Evolutionary conservation across 2,113 vertebrate species (phyloP).

Genomic region (chimpanzee (Pan troglodytes)): NHGRI_mPanTro3-v2.1_pri NC_072398.2:4126001-4126500

Average conservation of each 20-base stretch:
- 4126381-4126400: neutral
- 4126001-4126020: neutral
- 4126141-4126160: neutral
- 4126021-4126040: neutral
- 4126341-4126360: neutral
- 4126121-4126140: neutral
- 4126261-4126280: neutral
- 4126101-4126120: neutral
- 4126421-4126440: neutral
- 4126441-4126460: neutral
- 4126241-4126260: neutral
- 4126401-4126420: neutral
- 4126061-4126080: neutral
- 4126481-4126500: neutral
- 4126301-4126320: neutral
- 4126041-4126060: neutral
- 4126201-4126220: neutral
- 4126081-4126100: neutral
- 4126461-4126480: constrained; percentile 17
- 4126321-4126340: neutral
- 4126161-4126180: neutral
- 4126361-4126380: neutral
- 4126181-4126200: neutral
- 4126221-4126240: neutral
- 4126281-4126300: neutral